Evolutionary conservation across 2,797 vertebrate species (phyloP).

Genomic region (Allobates femoralis): DNA sequence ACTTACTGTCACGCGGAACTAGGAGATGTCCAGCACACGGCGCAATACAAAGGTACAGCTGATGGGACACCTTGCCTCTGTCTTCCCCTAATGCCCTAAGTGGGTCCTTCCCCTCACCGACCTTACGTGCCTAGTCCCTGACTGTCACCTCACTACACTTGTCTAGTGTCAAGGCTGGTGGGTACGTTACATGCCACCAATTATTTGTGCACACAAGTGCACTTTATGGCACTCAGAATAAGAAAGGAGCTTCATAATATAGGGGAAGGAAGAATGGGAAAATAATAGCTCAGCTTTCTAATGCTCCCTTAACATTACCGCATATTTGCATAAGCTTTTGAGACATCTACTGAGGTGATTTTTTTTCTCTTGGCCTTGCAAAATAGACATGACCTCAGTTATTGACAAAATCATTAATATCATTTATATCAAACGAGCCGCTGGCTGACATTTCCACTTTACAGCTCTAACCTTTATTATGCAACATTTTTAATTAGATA

Average conservation of each 20-base stretch:
- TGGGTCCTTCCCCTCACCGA: no score
- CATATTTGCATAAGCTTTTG: neutral
- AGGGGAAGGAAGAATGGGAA: neutral
- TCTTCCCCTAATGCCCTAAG: no score
- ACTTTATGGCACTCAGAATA: neutral
- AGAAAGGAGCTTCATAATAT: neutral
- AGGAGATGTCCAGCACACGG: no score
- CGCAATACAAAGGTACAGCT: no score
- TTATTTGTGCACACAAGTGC: neutral
- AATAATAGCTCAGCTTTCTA: neutral
- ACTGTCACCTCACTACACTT: no score
- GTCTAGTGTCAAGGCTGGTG: no score
- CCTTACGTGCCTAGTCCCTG: no score
- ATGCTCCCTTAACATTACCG: neutral
- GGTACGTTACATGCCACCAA: no score
- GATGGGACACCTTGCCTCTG: no score
- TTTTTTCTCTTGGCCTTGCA: neutral
- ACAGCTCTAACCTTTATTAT: constrained; percentile 49
- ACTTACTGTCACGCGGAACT: neutral
- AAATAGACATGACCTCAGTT: neutral
- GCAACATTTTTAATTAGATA: constrained; percentile 47
- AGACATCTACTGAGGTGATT: neutral
- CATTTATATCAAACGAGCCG: constrained; percentile 25
- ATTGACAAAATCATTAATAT: constrained; percentile 48
- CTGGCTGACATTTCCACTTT: constrained; percentile 43